These are phyloP conservation scores for Cheirogaleus medius DNA, from an alignment of 2,113 vertebrate species.

Conservation along the genomic window DNA sequence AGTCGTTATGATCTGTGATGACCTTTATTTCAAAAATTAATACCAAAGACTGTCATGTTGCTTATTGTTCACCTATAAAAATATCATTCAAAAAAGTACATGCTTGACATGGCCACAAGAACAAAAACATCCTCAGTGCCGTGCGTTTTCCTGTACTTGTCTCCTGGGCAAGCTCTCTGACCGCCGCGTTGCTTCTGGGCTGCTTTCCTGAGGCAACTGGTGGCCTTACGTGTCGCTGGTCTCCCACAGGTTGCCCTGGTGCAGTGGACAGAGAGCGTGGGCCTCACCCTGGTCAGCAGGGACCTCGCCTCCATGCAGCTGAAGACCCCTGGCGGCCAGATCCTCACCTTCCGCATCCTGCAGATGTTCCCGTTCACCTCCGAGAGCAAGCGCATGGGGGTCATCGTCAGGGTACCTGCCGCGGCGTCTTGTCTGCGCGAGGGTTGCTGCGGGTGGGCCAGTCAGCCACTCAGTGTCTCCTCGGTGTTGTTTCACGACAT, in stretches of 20 bases:
- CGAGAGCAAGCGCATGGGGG: conserved; percentile 98
- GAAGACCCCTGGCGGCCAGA: conserved; percentile 94
- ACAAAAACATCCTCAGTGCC: neutral
- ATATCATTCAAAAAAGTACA: neutral
- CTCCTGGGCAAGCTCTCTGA: neutral
- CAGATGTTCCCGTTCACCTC: conserved; percentile 92
- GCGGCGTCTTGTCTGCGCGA: too few relatives aligned
- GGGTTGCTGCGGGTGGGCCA: too few relatives aligned
- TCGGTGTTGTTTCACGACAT: neutral
- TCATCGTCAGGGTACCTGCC: conserved; percentile 90
- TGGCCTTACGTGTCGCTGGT: neutral
- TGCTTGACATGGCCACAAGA: too few relatives aligned
- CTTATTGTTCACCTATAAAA: neutral
- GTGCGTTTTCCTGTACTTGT: too few relatives aligned
- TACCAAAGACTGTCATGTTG: too few relatives aligned
- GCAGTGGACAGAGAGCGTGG: conserved; percentile 96
- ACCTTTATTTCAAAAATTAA: neutral
- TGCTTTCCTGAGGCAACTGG: neutral
- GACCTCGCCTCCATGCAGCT: conserved; percentile 96
- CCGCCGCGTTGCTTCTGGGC: neutral
- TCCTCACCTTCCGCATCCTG: conserved; percentile 94
- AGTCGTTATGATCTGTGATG: neutral
- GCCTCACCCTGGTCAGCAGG: conserved; percentile 95
- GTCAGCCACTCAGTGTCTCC: neutral
- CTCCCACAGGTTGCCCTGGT: conserved; percentile 87